These are phyloP conservation scores for Gisinianus flammeolus DNA, from an alignment of 2,888 invertebrate genomes.

Conservation along the genomic window DNA sequence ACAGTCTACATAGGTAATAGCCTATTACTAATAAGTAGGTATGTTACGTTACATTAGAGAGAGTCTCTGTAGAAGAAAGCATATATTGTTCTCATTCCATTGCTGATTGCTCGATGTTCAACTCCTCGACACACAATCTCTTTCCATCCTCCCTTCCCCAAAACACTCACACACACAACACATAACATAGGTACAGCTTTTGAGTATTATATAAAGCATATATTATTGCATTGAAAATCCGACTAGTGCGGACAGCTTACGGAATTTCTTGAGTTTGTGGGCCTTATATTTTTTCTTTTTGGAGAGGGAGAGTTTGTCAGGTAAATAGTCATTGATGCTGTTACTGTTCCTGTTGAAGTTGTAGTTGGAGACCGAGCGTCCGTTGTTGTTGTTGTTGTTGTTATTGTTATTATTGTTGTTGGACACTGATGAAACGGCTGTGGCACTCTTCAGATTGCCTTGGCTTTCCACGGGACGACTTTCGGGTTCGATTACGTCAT, in stretches of 20 bases:
- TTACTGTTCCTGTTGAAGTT: background rate
- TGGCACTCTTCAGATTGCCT: conserved; percentile 56
- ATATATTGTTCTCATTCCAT: conserved; percentile 37
- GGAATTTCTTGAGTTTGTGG: conserved; percentile 57
- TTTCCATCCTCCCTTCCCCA: background rate
- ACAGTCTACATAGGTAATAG: background rate
- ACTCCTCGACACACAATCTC: conserved; percentile 10
- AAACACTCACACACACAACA: background rate
- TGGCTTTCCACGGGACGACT: conserved; percentile 64
- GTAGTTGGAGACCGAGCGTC: background rate
- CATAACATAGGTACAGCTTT: too few species aligned
- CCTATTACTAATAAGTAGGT: too few species aligned
- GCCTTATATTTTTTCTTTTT: conserved; percentile 54
- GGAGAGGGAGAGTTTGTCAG: conserved; percentile 52
- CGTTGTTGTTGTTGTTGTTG: background rate
- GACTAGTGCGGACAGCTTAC: conserved; percentile 46
- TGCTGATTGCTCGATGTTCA: conserved; percentile 31
- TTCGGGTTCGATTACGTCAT: conserved; percentile 76
- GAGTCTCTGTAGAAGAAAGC: conserved; percentile 5
- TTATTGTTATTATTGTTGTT: background rate
- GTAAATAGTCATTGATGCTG: conserved; percentile 55
- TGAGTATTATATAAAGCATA: too few species aligned
- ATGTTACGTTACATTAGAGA: too few species aligned
- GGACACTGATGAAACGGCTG: conserved; percentile 55
- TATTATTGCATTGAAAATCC: too few species aligned